Base-by-base conservation (phyloP, 2,888 invertebrate species). In the Drosophila parthenogenetica region DNA sequence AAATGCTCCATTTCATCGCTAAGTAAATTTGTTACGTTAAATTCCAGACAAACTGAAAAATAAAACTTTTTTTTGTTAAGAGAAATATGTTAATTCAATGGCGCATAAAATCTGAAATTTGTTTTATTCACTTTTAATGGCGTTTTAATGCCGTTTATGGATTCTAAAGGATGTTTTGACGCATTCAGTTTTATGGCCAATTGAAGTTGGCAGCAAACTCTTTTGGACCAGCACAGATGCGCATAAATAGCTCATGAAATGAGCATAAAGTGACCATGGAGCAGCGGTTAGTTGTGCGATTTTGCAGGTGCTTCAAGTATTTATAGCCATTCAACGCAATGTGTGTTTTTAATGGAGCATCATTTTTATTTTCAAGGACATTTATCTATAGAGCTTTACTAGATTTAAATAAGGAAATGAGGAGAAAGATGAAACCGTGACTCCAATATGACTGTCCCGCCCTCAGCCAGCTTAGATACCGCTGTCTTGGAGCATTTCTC, bases 101-200 rank as follows among this genome's bases (percentile, higher is more conserved):
- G 25, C 35, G 4, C 37, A 57, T 57, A 57, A 57, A 46, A 37
- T 37, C 16, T 14, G 14, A 25, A 46, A 57, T 57, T 57, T 46
- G 14, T 35, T 32, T 35, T 8, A 54, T 39, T 37, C 19, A 39
- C 22, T 51, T 51, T 51, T 7, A 25, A 25, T 25, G 25, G 7
- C 25, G 35, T 35, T 35, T 35, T 35, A 35, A 35, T 35, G 13
- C 35, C 35, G 3, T 35, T 35, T 35, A 53, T 40, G 40, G 53
- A 25, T 46, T 37, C 35, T 35, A 25, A 46, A 14, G 19, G n/a
- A 43, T 37, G 11, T 17, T 49, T 17, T 17, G 32, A 13, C 49
- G 42, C n/a, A 4, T 13, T 35, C 14, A 14, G 25, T 43, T 46
- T 37, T 37, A 46, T 46, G 16, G 53, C 40, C 53, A 53, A 53